phyloP scores from a whole-genome alignment of 2,888 invertebrate species.

The Drosophila mulleri region DNA sequence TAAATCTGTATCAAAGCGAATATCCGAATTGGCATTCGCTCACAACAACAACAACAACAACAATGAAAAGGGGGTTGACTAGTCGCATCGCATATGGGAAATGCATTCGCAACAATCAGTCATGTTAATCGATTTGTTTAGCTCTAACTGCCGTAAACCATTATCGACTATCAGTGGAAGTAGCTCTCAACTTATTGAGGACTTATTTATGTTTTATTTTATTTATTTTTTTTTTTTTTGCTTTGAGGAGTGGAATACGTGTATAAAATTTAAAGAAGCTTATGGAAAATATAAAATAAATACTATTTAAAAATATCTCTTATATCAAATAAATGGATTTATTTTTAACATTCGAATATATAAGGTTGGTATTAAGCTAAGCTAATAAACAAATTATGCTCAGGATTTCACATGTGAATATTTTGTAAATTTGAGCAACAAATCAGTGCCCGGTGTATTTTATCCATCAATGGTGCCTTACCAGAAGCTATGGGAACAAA shows the following conservation, averaged over 20 bases:
- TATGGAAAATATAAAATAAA: too few species aligned
- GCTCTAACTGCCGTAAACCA: slow-evolving; percentile 8
- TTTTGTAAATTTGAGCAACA: neutral
- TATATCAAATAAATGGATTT: neutral
- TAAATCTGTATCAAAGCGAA: slow-evolving; percentile 2
- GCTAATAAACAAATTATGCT: neutral
- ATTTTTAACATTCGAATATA: neutral
- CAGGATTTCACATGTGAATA: neutral
- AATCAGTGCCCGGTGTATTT: neutral
- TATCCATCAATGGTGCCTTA: neutral
- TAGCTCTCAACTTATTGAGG: neutral
- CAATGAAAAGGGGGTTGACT: slow-evolving; percentile 6
- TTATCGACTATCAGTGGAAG: slow-evolving; percentile 11
- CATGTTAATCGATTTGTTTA: slow-evolving; percentile 25
- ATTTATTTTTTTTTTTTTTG: too few species aligned
- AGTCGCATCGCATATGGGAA: slow-evolving; percentile 10
- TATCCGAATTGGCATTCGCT: neutral
- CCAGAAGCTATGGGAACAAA: neutral
- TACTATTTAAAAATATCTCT: too few species aligned
- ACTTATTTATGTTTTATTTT: neutral
- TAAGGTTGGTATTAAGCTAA: neutral
- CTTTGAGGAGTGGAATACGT: too few species aligned
- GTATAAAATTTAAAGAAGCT: too few species aligned
- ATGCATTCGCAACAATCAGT: slow-evolving; percentile 18
- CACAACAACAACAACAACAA: neutral